A percentile compares a stretch with the other conserved stretches of the same genome.
Conservation (phyloP, 2,797 vertebrate species). For the Bufotes viridis region DNA sequence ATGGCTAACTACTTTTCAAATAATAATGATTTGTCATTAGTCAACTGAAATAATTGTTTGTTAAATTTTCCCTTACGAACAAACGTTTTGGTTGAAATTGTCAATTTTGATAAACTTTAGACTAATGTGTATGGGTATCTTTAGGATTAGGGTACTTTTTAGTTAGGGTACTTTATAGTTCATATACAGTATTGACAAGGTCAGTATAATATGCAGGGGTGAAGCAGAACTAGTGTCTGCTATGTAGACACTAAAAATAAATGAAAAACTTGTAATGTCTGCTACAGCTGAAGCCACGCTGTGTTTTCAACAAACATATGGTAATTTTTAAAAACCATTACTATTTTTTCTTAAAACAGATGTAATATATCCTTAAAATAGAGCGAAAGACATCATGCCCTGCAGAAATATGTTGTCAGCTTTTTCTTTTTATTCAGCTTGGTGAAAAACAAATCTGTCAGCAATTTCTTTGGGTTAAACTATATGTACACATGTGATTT, state of each 20-base stretch:
- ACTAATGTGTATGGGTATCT: no score
- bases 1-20: no score
- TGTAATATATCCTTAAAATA: slow-evolving; percentile 73
- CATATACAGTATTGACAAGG: not conserved
- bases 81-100: no score
- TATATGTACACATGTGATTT: slow-evolving; percentile 66
- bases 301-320: slow-evolving; percentile 73
- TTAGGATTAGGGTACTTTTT: no score
- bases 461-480: slow-evolving; percentile 73
- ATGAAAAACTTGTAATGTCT: slow-evolving; percentile 34
- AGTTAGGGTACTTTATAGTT: not conserved
- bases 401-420: slow-evolving; percentile 74
- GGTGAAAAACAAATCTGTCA: slow-evolving; percentile 77
- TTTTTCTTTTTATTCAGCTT: slow-evolving; percentile 69
- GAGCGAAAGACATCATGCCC: slow-evolving; percentile 71
- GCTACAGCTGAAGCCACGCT: slow-evolving; percentile 48
- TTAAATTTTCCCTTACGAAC: no score
- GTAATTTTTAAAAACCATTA: slow-evolving; percentile 69
- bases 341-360: slow-evolving; percentile 74
- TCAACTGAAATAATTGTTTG: no score
- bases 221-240: not conserved
- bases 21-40: no score
- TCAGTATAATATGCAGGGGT: not conserved
- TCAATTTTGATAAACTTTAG: no score
- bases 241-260: slow-evolving; percentile 22